These are phyloP conservation scores for Rousettus leschenaultii DNA, from an alignment of 2,113 vertebrate species.

Conservation along the genomic window DNA sequence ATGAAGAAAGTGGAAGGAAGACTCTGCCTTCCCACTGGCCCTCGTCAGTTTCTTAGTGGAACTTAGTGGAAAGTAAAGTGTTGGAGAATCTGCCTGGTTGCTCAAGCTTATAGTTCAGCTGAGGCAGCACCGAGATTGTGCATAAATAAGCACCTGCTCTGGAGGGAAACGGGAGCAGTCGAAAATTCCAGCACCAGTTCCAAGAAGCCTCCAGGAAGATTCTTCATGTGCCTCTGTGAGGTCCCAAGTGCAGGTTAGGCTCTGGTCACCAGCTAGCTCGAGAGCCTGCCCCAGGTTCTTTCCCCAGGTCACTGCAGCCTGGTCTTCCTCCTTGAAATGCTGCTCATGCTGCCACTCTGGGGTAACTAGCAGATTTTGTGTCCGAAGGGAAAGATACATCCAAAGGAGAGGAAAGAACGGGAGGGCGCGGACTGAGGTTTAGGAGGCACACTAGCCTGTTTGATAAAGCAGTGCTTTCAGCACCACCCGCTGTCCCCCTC, in stretches of 20 bases:
- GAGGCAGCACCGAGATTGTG: neutral
- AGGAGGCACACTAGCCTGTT: neutral
- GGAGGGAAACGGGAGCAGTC: neutral
- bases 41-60: neutral
- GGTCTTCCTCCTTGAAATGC: neutral
- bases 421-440: neutral
- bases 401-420: neutral
- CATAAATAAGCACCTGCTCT: conserved; percentile 27
- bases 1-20: neutral
- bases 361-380: conserved; percentile 1
- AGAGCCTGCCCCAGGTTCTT: neutral
- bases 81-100: neutral
- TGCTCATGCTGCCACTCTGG: neutral
- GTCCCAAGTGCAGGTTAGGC: neutral
- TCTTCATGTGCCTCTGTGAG: neutral
- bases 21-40: neutral
- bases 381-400: neutral
- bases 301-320: neutral
- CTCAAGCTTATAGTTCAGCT: neutral
- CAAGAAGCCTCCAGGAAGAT: neutral
- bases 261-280: neutral
- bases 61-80: neutral
- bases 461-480: conserved; percentile 57
- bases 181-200: neutral
- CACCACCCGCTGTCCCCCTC: conserved; percentile 60